Base-by-base conservation (phyloP, 2,888 invertebrate species). In the Drosophila limbata region DNA sequence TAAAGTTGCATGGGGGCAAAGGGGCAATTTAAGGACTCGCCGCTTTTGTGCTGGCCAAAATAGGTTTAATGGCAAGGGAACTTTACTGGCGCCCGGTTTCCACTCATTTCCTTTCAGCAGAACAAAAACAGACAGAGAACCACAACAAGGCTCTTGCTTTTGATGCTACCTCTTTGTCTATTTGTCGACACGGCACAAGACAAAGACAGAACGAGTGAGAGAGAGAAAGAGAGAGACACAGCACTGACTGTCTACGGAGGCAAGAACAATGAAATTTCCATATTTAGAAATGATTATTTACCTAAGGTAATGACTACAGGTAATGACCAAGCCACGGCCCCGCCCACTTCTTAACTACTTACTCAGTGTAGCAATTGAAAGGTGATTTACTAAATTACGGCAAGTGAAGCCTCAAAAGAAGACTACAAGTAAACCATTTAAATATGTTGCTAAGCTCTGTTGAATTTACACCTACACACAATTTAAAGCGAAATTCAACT, bases 251-350 rank as follows among this genome's bases (percentile, higher is more conserved):
- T 44, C 19, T 19, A 44, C 11, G 11, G 42, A 13, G 57, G 61
- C 67, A 66, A 77, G 79, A 74, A 79, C 81, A 81, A 74, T 77
- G 73, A 75, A 77, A 81, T 81, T 81, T 82, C 69, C 81, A 81
- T 81, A 81, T 81, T 81, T 77, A 61, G 63, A 69, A 77, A 79
- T 81, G 79, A 79, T 79, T 81, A 81, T 81, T 80, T 80, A 80
- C 64, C 80, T 71, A 57, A 67, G 70, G 66, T 81, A 81, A 81
- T 80, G 78, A 63, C 71, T 77, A 63, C 60, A 63, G 78, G 62
- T 76, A 76, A 77, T 74, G 68, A 62, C 62, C 57, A 64, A 60
- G 59, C 66, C 60, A 55, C 33, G 48, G 25, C 17, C 10, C 6
- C 21, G 28, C 25, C 11, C 13, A 13, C 33, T 28, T 42, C 57